Percentiles rank a stretch among this genome's conserved stretches.
Conservation (phyloP, 2,797 vertebrate species). For the Moxostoma hubbsi region DNA sequence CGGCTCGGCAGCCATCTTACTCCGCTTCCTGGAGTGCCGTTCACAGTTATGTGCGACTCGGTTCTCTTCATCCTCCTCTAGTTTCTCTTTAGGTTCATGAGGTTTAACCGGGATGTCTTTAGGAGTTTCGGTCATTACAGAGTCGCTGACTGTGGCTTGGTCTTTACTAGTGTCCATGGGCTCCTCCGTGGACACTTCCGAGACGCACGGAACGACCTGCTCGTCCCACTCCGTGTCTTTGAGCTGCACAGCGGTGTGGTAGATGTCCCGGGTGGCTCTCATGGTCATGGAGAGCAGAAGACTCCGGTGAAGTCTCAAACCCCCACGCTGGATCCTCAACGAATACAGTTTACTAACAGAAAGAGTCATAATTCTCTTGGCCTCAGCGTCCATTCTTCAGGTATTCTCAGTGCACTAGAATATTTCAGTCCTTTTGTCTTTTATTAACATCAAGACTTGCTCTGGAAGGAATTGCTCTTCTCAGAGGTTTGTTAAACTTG, state of each 20-base stretch:
- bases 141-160: conserved; percentile 41
- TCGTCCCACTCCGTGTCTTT: conserved; percentile 59
- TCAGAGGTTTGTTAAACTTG: conserved; percentile 46
- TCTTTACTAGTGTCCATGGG: conserved; percentile 69
- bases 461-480: background rate
- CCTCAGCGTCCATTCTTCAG: conserved; percentile 83
- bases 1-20: conserved; percentile 74
- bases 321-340: conserved; percentile 85
- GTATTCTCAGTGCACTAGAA: background rate
- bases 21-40: conserved; percentile 78
- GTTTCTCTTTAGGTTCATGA: conserved; percentile 27
- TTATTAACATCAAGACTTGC: conserved; percentile 61
- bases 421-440: conserved; percentile 7
- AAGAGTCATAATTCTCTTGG: conserved; percentile 87
- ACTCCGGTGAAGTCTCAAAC: conserved; percentile 87
- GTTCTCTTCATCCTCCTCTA: conserved; percentile 70
- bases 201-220: conserved; percentile 40
- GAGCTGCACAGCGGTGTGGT: conserved; percentile 75
- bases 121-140: conserved; percentile 20
- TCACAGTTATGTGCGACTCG: conserved; percentile 50
- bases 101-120: background rate
- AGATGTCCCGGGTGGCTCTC: conserved; percentile 86
- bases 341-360: conserved; percentile 90
- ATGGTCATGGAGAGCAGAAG: conserved; percentile 88
- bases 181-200: conserved; percentile 56